Evolutionary conservation across 1,140 invertebrate genomes (phyloP).

Genomic region (Latrodectus geometricus): DNA sequence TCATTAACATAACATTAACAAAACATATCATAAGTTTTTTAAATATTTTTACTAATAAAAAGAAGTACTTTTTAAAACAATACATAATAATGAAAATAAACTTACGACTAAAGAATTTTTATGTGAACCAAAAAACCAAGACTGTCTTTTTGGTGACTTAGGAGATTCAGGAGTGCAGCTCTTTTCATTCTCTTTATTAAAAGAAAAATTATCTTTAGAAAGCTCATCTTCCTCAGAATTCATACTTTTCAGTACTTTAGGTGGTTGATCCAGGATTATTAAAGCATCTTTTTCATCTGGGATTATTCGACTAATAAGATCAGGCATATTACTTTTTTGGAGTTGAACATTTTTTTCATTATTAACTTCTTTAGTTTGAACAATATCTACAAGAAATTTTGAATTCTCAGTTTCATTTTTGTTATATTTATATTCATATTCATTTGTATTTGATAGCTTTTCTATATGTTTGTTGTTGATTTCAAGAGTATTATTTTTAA

Average conservation of each 20-base stretch:
- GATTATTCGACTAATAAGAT: slow-evolving; percentile 42
- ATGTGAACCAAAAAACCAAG: slow-evolving; percentile 55
- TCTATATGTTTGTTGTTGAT: neutral
- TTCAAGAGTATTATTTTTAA: slow-evolving; percentile 9
- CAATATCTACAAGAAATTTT: neutral
- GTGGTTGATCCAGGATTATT: slow-evolving; percentile 19
- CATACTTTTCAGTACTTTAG: slow-evolving; percentile 36
- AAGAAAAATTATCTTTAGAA: slow-evolving; percentile 46
- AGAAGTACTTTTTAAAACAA: too few relatives aligned
- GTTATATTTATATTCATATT: neutral
- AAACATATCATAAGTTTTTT: too few relatives aligned
- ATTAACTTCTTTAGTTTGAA: slow-evolving; percentile 33
- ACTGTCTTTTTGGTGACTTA: slow-evolving; percentile 31
- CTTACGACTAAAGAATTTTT: slow-evolving; percentile 56
- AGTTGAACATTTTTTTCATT: slow-evolving; percentile 46
- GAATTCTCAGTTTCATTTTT: neutral
- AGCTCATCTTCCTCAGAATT: slow-evolving; percentile 41
- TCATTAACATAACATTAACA: too few relatives aligned
- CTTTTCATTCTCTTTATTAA: slow-evolving; percentile 30
- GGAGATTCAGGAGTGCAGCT: slow-evolving; percentile 21
- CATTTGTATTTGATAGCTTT: neutral
- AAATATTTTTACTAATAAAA: too few relatives aligned
- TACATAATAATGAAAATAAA: neutral
- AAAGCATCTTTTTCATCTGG: slow-evolving; percentile 40
- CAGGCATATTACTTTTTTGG: slow-evolving; percentile 54